Evolutionary conservation across 1,140 invertebrate genomes (phyloP), one percentile per base, ranked within the genome.

Genomic region (Drosophila cardini): DNA sequence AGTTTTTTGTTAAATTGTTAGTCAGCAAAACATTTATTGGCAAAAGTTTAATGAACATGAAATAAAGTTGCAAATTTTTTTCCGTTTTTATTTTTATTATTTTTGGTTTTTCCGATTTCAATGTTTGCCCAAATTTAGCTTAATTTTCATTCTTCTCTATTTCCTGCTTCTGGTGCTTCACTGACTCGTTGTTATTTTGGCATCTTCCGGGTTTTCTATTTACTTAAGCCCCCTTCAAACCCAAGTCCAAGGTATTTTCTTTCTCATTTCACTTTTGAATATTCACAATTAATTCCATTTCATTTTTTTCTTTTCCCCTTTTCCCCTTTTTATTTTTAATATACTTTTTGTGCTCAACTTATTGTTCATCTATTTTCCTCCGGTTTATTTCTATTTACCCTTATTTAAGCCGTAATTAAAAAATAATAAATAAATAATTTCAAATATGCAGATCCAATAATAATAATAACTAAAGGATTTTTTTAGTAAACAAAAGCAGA

Each of bases 1-100:
- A 53, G 50, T 53, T 16, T 53, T 53, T 53, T 32, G 9, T 53
- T 53, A 53, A 16, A 53, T 53, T 53, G 50, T 36, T 10, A 10
- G 32, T 4, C 15, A 53, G 50, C 13, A 36, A 52, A 7, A 10
- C 50, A 53, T 16, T 18, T 13, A 50, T 32, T 15, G 50, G 13
- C 10, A 53, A 53, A 56, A 56, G 53, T 56, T 56, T 48, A 48
- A 48, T 26, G 4, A 26, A 30, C 15, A 56, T 26, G 11, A 30
- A 56, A 6, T 56, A 18, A 32, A 50, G 16, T 40, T 56, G 26
- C 3, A 56, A n/a, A n/a, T n/a, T 40, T 56, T 56, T 42, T 32
- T 55, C 4, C 36, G 7, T 42, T 56, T 26, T 26, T 26, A 16
- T 10, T 21, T 6, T 46, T 46, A n/a, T 43, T 43, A n/a, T 34